phyloP scores from a whole-genome alignment of 1,140 invertebrate genomes.

The Dendrolimus kikuchii region DNA sequence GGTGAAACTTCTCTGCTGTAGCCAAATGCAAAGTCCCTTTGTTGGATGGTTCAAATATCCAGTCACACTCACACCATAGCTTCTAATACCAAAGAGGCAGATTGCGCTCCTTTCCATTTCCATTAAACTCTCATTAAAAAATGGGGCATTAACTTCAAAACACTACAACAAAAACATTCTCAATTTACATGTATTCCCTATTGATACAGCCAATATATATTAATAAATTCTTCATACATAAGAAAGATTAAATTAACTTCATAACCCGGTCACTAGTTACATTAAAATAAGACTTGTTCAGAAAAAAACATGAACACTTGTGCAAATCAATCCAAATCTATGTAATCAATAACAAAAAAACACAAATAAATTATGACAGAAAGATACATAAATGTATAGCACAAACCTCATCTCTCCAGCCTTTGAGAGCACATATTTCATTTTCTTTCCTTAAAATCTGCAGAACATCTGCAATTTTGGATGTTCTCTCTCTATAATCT shows the following conservation, averaged over 20 bases:
- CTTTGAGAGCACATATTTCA: slow-evolving; percentile 78
- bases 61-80: slow-evolving; percentile 96
- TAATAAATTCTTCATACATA: neutral
- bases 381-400: neutral
- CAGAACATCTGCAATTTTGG: slow-evolving; percentile 85
- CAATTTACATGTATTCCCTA: slow-evolving; percentile 1
- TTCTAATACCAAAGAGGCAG: slow-evolving; percentile 93
- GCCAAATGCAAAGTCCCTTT: slow-evolving; percentile 92
- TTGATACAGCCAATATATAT: neutral
- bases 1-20: slow-evolving; percentile 89
- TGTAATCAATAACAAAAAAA: too few species aligned
- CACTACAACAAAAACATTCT: slow-evolving; percentile 73
- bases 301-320: too few species aligned
- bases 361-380: too few species aligned
- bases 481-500: slow-evolving; percentile 86
- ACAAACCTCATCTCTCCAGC: slow-evolving; percentile 91
- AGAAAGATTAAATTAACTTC: neutral
- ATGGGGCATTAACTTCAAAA: slow-evolving; percentile 85
- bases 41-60: slow-evolving; percentile 90
- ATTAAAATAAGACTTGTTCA: too few species aligned
- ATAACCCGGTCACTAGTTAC: too few species aligned
- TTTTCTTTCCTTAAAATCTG: slow-evolving; percentile 79
- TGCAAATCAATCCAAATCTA: too few species aligned
- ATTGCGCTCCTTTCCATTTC: slow-evolving; percentile 94
- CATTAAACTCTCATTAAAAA: slow-evolving; percentile 77